These are phyloP conservation scores for Protonemura montana DNA, from an alignment of 2,888 invertebrate species.

Conservation along the genomic window DNA sequence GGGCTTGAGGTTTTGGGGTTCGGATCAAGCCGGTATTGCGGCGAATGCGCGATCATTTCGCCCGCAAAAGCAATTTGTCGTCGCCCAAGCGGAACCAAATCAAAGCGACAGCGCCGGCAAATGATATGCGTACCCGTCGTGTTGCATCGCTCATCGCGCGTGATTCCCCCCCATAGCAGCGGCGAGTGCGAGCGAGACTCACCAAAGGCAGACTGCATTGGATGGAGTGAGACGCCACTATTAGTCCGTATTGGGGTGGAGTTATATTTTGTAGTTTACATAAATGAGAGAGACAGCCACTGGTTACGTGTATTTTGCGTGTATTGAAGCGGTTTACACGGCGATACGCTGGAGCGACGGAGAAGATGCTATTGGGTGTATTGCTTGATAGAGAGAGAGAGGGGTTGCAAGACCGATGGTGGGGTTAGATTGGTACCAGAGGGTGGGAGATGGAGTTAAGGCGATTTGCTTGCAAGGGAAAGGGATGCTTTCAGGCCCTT, in stretches of 20 bases:
- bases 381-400: neutral
- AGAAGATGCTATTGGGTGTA: neutral
- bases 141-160: neutral
- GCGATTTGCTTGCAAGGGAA: neutral
- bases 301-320: neutral
- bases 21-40: too few species aligned
- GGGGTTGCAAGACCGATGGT: neutral
- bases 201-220: neutral
- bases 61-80: neutral
- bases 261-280: neutral
- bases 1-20: neutral
- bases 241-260: neutral
- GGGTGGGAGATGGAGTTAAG: neutral
- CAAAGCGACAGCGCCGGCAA: neutral
- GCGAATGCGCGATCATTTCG: neutral
- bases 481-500: too few species aligned
- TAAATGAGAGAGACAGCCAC: neutral
- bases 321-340: neutral
- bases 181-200: neutral
- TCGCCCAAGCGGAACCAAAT: neutral
- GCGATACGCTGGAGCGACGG: slow-evolving; percentile 9
- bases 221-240: neutral
- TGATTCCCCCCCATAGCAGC: neutral
- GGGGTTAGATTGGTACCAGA: neutral
- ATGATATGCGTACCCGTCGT: neutral